Evolutionary conservation across 2,888 invertebrate species (phyloP), one percentile per base, ranked within the genome.

Genomic region (Bruchidius siliquastri): DNA sequence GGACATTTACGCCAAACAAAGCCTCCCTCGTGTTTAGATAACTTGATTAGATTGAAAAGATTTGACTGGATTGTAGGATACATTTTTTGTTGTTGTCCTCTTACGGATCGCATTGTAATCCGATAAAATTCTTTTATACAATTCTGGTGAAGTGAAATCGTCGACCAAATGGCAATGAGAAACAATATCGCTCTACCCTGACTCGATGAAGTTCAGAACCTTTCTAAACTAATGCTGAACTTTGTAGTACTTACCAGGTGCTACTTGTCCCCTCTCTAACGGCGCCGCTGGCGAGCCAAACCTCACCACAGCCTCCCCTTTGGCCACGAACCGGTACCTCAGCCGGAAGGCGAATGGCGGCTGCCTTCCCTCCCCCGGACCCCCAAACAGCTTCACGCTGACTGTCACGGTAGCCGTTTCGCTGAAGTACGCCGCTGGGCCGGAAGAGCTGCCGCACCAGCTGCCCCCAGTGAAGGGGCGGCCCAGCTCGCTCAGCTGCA

Each of bases 341-440:
- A 95, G 88, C 71, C 90, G 90, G 85, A 95, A 94, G 81, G 93
- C 92, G 85, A 95, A 95, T n/a, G 94, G 92, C 75, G 92, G 90
- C 78, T 92, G 91, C 18, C 49, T 4, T 13, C 13, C 49, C 2
- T 22, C 26, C 21, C 22, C 69, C 21, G 92, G 91, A 70, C 91
- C 90, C 73, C 90, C 91, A 88, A 92, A 94, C 72, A 95, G 88
- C 85, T 94, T 93, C 69, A 96, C 91, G 72, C 94, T 94, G 13
- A 95, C 93, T 21, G 96, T 96, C 78, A 96, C 94, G 68, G 96
- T 96, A 82, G 94, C 93, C 74, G 95, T 95, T 89, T 95, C 96
- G 87, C 95, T 96, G 88, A 94, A 96, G 87, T 95, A 96, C 73
- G 94, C 92, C 74, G 95, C 94, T 66, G 92, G 91, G 75, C 93